Base-by-base conservation (phyloP, 2,888 invertebrate species). In the Hoplodrina blanda region DNA sequence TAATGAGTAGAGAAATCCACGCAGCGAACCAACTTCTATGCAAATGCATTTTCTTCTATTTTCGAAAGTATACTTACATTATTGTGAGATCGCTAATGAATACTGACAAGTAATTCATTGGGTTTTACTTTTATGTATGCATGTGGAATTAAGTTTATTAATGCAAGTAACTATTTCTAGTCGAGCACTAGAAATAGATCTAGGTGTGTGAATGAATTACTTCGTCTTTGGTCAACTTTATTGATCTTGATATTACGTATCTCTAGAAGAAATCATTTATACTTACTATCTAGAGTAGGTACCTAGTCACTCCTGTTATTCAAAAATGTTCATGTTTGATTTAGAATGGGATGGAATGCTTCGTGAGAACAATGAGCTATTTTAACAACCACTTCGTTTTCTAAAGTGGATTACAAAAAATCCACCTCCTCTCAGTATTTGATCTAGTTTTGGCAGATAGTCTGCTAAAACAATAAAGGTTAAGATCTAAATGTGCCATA, bases 1-100 rank as follows among this genome's bases (percentile, higher is more conserved):
- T 95, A 95, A 93, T 93, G 91, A 95, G 94, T 82, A 88, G 91
- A 91, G 94, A 95, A 95, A 94, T 89, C 83, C 80, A 79, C 79
- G 79, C 75, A 78, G 82, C 84, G 87, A 86, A 88, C 90, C 88
- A 91, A 91, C 91, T 90, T 91, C 91, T 94, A 93, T 92, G 92
- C 91, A 91, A 93, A 92, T 92, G 86, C 84, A 91, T 92, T 94
- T 93, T 93, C 92, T 91, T 92, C 90, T 89, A 89, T 92, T 91
- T 93, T 92, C 92, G 91, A 92, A 93, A 92, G 91, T 84, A 78
- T 74, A 76, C 88, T 86, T 83, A 85, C 86, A 88, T 37, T 89
- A 88, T 89, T 87, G 87, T 86, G 87, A 84, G 88, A 87, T 85
- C 83, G 85, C 80, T 88, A 89, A 88, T 88, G 83, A 88, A 86